Evolutionary conservation across 2,888 invertebrate species (phyloP), one percentile per base, ranked within the genome.

Genomic region (Leptura quadrifasciata): DNA sequence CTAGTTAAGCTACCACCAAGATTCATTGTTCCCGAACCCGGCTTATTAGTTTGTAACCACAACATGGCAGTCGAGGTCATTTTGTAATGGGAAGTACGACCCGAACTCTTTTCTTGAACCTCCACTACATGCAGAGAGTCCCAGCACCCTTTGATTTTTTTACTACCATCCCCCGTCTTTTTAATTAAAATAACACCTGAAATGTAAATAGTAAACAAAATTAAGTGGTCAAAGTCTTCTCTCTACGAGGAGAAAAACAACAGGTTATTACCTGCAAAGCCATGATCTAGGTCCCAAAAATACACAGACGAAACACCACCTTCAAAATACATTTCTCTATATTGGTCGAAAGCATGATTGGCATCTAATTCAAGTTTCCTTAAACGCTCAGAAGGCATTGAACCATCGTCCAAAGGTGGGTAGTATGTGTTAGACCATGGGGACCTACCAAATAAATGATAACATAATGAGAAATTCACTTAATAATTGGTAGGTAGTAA

Each of bases 111-210:
- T 89, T 98, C 98, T 88, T 97, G 97, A 0, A 99, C 98, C 90
- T 99, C 99, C 17, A 99, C 97, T 0, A 99, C 99, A 88, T 99
- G 99, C 87, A 99, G 98, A 1, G 99, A 99, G 89, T 99, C 99
- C 99, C 99, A 99, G 90, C 99, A 99, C 0, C 99, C 99, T 89
- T 98, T 98, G 85, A 99, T 99, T 90, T 97, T 98, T 90, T 97
- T 98, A 54, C 98, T 98, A 17, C 98, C 98, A 89, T 99, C 98
- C 0, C 98, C 99, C 0, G 97, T 98, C 90, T 99, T 99, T 90
- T 99, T 99, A 86, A 99, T 99, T 85, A 99, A 92, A 87, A 99
- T 98, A 55, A 98, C 99, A 83, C 97, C 97, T 91, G 92, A 85
- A 90, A 90, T 61, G 47, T 64, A 15, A 17, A n/a, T 15, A 31